These are phyloP conservation scores for Ichneumoninae sp. DNA, from an alignment of 2,888 invertebrate genomes.

Conservation along the genomic window DNA sequence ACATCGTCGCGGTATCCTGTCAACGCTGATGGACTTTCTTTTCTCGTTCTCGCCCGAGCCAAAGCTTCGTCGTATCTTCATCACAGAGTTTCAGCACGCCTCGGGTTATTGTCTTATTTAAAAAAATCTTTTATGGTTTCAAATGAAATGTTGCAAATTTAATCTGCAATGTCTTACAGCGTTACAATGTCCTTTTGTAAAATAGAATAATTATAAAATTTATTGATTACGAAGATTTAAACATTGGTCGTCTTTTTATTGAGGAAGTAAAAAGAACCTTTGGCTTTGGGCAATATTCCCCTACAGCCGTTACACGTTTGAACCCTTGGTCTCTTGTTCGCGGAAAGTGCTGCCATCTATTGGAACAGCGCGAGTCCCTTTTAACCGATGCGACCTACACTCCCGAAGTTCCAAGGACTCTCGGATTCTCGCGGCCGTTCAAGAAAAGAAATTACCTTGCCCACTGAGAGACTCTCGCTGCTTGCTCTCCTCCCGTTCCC, in stretches of 20 bases:
- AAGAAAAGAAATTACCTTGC: slow-evolving; percentile 77
- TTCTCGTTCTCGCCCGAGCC: slow-evolving; percentile 48
- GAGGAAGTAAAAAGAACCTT: too few species aligned
- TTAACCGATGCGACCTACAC: slow-evolving; percentile 38
- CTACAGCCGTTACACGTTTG: background rate
- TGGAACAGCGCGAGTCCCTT: slow-evolving; percentile 38
- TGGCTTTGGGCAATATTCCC: too few species aligned
- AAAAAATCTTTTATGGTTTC: background rate
- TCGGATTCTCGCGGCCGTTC: slow-evolving; percentile 54
- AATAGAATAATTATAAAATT: background rate
- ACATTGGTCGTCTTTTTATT: too few species aligned
- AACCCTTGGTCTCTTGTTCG: background rate
- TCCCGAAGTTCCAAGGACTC: slow-evolving; percentile 56
- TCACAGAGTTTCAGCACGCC: background rate
- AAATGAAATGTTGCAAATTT: background rate
- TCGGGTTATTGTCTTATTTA: background rate
- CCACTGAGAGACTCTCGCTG: slow-evolving; percentile 50
- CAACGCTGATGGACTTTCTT: slow-evolving; percentile 71
- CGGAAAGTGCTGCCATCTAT: slow-evolving; percentile 69
- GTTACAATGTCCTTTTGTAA: background rate
- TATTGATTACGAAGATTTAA: background rate
- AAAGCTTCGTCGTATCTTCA: slow-evolving; percentile 27
- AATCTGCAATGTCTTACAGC: background rate
- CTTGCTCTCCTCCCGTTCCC: slow-evolving; percentile 48
- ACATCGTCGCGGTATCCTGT: slow-evolving; percentile 55